These are phyloP conservation scores for Mythimna impura DNA, from an alignment of 2,888 invertebrate species.

Conservation along the genomic window DNA sequence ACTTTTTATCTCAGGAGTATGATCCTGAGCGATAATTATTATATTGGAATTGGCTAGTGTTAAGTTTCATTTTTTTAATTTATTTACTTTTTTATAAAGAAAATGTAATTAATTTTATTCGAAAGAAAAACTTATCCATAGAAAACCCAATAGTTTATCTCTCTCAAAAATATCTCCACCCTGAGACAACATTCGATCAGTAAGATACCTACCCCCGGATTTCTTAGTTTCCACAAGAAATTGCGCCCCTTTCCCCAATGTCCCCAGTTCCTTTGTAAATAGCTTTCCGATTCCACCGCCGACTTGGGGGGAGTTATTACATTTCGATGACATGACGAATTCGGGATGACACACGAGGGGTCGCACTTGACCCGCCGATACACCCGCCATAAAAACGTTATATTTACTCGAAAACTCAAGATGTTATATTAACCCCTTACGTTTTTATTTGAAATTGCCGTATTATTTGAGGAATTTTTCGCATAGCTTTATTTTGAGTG, in stretches of 20 bases:
- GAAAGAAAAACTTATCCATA: background rate
- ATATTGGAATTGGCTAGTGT: too few species aligned
- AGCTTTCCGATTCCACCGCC: constrained; percentile 79
- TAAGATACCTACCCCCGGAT: constrained; percentile 67
- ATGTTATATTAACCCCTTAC: constrained; percentile 54
- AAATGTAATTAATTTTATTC: background rate
- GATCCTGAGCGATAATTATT: too few species aligned
- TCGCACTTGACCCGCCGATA: constrained; percentile 76
- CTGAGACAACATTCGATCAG: constrained; percentile 67
- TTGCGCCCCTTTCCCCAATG: constrained; percentile 70
- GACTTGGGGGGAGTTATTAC: constrained; percentile 84
- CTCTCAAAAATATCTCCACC: constrained; percentile 27
- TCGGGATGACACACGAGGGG: constrained; percentile 80
- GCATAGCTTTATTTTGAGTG: background rate
- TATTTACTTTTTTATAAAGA: too few species aligned
- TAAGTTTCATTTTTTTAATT: too few species aligned
- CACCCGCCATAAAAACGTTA: constrained; percentile 59
- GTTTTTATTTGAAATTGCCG: constrained; percentile 28
- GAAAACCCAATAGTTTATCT: constrained; percentile 24
- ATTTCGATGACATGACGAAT: constrained; percentile 89
- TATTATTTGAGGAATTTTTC: too few species aligned
- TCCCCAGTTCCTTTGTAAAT: constrained; percentile 84
- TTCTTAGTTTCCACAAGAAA: constrained; percentile 76
- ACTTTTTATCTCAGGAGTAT: too few species aligned
- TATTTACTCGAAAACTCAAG: constrained; percentile 58